These are phyloP conservation scores for Xenops minutus DNA, from an alignment of 2,797 vertebrate genomes.

Conservation along the genomic window DNA sequence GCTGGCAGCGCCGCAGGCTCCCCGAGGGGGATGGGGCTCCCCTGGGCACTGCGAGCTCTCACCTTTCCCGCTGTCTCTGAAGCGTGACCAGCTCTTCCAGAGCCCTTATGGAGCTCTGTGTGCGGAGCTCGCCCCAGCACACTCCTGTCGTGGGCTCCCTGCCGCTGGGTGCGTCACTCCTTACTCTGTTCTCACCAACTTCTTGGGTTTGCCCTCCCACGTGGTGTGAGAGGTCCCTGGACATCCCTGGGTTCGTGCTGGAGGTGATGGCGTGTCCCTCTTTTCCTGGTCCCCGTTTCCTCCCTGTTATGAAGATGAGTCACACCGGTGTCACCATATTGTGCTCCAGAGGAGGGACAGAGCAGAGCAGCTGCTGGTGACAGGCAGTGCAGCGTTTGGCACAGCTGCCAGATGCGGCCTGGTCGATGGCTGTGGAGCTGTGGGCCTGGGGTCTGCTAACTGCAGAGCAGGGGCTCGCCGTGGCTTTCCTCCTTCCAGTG, in stretches of 20 bases:
- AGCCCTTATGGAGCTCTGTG: neutral
- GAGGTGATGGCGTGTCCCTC: neutral
- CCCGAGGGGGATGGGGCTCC: neutral
- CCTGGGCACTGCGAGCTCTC: neutral
- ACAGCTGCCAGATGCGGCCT: neutral
- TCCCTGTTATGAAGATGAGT: neutral
- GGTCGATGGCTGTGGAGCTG: neutral
- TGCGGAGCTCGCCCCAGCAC: accelerated
- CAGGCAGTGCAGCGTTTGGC: accelerated
- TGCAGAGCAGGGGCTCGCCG: neutral
- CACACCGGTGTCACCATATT: conserved; percentile 31
- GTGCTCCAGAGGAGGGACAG: conserved; percentile 21
- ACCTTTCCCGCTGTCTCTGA: neutral
- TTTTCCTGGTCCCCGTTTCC: neutral
- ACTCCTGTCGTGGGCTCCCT: accelerated
- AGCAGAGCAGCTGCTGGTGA: neutral
- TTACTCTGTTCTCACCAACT: neutral
- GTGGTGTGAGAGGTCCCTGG: accelerated
- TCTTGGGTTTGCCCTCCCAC: neutral
- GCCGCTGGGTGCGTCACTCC: accelerated
- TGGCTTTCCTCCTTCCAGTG: neutral
- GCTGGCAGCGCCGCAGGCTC: neutral
- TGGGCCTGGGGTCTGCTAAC: neutral
- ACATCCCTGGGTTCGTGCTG: neutral
- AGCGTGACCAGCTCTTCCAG: neutral